Percentiles rank a stretch among this genome's conserved stretches.
Conservation (phyloP, 2,113 vertebrate species). For the Cygnus buccinator region DNA sequence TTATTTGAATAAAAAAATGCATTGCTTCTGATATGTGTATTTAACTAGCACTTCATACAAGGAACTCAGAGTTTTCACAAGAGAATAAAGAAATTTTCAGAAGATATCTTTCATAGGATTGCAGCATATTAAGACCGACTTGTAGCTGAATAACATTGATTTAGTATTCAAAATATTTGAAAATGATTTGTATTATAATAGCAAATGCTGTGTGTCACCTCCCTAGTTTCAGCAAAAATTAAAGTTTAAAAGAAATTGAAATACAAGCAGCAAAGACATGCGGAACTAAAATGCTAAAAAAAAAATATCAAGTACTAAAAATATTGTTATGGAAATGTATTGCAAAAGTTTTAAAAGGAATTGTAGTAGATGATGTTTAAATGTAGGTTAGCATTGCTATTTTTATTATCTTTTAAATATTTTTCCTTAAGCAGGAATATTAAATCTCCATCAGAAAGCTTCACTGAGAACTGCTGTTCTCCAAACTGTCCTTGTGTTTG, state of each 20-base stretch:
- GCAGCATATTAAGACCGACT: neutral
- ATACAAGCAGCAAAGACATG: neutral
- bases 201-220: neutral
- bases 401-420: neutral
- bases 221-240: neutral
- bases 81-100: neutral
- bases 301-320: neutral
- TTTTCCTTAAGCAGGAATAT: neutral
- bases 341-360: neutral
- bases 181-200: neutral
- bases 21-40: neutral
- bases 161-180: neutral
- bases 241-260: neutral
- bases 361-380: neutral
- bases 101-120: neutral
- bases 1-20: neutral
- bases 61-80: neutral
- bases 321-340: neutral
- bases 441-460: neutral
- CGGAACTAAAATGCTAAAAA: neutral
- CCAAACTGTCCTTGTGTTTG: fast-evolving
- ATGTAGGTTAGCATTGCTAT: neutral
- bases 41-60: neutral
- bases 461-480: neutral
- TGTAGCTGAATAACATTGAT: neutral